A percentile compares a stretch with the other conserved stretches of the same genome.
phyloP scores from a whole-genome alignment of 2,797 vertebrate genomes.

The Atherinosoma microstoma region DNA sequence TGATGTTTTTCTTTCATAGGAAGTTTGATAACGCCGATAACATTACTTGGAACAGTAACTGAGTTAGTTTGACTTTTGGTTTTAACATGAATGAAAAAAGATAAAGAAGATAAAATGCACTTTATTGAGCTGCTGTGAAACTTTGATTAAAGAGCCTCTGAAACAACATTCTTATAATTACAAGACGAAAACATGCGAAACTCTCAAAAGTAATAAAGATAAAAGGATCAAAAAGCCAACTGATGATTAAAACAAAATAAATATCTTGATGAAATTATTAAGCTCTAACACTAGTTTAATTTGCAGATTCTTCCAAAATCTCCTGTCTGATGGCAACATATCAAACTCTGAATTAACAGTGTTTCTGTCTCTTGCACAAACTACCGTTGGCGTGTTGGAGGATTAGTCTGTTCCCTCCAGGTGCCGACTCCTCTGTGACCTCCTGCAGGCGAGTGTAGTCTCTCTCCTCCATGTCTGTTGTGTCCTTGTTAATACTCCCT shows the following conservation, averaged over 20 bases:
- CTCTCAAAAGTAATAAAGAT: background rate
- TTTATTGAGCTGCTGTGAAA: background rate
- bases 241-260: background rate
- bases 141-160: background rate
- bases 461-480: constrained; percentile 54
- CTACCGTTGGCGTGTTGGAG: constrained; percentile 18
- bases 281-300: background rate
- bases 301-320: background rate
- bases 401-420: constrained; percentile 48
- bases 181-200: background rate
- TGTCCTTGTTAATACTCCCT: constrained; percentile 53
- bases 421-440: constrained; percentile 58
- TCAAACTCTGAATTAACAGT: background rate
- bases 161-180: background rate
- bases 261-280: background rate
- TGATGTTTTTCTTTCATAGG: background rate
- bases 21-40: too few species aligned
- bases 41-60: background rate
- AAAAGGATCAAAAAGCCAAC: background rate
- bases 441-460: constrained; percentile 70
- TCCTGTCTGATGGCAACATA: background rate
- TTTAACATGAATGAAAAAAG: background rate
- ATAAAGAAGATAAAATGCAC: background rate
- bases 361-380: background rate
- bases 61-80: background rate